These are phyloP conservation scores for Marasmarcha lunaedactyla DNA, from an alignment of 2,888 invertebrate species.

Conservation along the genomic window DNA sequence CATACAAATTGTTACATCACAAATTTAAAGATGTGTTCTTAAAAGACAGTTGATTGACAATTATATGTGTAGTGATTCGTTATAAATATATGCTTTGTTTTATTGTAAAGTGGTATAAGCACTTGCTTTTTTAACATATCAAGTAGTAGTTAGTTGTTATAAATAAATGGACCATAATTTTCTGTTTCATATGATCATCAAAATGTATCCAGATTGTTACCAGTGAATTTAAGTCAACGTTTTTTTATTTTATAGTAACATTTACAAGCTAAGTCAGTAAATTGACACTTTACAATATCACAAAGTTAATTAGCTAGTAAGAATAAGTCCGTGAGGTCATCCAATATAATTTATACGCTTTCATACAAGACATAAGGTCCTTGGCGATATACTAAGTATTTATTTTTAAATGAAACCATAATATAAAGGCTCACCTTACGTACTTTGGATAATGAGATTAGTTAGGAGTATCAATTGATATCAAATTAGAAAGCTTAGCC, in stretches of 20 bases:
- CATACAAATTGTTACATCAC: too few species aligned
- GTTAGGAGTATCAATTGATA: conserved; percentile 33
- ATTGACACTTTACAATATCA: too few species aligned
- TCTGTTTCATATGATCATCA: too few species aligned
- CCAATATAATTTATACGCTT: conserved; percentile 56
- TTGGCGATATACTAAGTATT: conserved; percentile 60
- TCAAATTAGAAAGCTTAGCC: background rate
- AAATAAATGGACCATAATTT: too few species aligned
- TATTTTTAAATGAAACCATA: conserved; percentile 38
- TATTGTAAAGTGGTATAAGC: too few species aligned
- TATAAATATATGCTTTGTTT: too few species aligned
- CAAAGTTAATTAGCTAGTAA: conserved; percentile 25
- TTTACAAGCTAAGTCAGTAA: background rate
- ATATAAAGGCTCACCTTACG: conserved; percentile 31
- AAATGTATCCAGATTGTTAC: too few species aligned
- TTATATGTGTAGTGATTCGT: too few species aligned
- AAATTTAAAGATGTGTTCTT: too few species aligned
- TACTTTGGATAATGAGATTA: conserved; percentile 42
- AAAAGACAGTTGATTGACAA: too few species aligned
- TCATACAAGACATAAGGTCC: conserved; percentile 62
- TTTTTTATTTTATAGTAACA: background rate
- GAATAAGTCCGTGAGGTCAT: conserved; percentile 41
- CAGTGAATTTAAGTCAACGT: background rate
- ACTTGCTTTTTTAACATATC: too few species aligned
- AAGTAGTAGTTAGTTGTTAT: too few species aligned